These are phyloP conservation scores for Entomobrya proxima DNA, from an alignment of 2,888 invertebrate species.

Conservation along the genomic window DNA sequence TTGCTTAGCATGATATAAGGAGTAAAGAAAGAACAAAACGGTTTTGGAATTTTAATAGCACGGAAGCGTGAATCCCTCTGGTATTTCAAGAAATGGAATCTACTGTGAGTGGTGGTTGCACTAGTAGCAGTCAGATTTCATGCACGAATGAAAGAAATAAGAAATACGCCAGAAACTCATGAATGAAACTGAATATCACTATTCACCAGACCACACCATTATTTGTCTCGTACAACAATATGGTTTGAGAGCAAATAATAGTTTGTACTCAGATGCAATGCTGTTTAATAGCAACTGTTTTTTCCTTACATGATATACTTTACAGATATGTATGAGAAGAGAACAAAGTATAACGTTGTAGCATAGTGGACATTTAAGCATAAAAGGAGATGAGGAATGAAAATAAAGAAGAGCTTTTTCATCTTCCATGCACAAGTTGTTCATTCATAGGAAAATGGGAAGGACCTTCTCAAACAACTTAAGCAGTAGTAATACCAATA, in stretches of 20 bases:
- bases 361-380: background rate
- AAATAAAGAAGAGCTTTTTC: slow-evolving; percentile 27
- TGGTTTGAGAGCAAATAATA: background rate
- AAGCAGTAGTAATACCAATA: background rate
- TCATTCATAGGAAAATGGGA: slow-evolving; percentile 47
- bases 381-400: background rate
- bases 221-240: slow-evolving; percentile 16
- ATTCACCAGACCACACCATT: slow-evolving; percentile 21
- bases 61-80: slow-evolving; percentile 65
- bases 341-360: slow-evolving; percentile 1
- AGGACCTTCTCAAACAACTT: slow-evolving; percentile 40
- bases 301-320: background rate
- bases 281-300: background rate
- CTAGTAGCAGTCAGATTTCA: slow-evolving; percentile 58
- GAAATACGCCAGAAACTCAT: slow-evolving; percentile 51
- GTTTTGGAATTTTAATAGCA: slow-evolving; percentile 66
- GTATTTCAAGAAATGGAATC: slow-evolving; percentile 65
- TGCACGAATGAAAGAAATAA: slow-evolving; percentile 67
- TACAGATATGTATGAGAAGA: background rate
- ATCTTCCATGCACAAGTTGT: background rate
- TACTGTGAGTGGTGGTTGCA: slow-evolving; percentile 5
- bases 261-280: background rate
- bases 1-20: background rate
- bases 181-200: slow-evolving; percentile 56
- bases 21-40: slow-evolving; percentile 58